These are phyloP conservation scores for Pluvialis apricaria DNA, from an alignment of 2,113 vertebrate genomes.

Conservation along the genomic window DNA sequence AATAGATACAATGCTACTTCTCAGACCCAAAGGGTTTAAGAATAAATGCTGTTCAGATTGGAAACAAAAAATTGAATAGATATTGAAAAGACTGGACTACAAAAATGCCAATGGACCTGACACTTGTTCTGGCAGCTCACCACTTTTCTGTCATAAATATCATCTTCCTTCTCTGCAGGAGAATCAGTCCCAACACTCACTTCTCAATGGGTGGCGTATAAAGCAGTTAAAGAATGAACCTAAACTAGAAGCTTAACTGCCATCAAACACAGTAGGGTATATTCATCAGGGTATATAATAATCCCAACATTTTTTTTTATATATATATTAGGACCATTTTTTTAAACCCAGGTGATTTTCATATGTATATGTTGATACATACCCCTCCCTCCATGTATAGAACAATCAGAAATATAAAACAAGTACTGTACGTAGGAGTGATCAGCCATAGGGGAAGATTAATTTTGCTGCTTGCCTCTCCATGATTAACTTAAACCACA, in stretches of 20 bases:
- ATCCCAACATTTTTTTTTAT: not conserved
- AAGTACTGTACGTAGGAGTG: conserved; percentile 4
- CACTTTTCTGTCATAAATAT: not conserved
- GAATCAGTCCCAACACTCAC: not conserved
- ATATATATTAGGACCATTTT: not conserved
- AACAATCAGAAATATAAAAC: conserved; percentile 22
- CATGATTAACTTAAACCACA: conserved; percentile 4
- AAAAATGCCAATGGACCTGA: not conserved
- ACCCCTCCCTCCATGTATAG: not conserved
- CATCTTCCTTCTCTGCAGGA: not conserved
- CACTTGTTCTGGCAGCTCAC: not conserved
- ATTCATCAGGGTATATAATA: not conserved
- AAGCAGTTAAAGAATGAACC: not conserved
- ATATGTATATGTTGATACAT: not conserved
- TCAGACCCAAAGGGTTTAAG: not conserved
- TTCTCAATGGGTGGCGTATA: not conserved
- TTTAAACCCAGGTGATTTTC: not conserved
- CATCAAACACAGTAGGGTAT: not conserved
- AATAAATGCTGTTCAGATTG: not conserved
- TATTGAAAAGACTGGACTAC: not conserved
- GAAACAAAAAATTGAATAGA: not conserved
- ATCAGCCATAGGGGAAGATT: not conserved
- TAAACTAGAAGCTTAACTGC: not conserved
- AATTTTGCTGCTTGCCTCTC: conserved; percentile 44
- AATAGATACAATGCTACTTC: not conserved